phyloP scores from a whole-genome alignment of 2,888 invertebrate species.

The Rhopalosiphum nymphaeae region DNA sequence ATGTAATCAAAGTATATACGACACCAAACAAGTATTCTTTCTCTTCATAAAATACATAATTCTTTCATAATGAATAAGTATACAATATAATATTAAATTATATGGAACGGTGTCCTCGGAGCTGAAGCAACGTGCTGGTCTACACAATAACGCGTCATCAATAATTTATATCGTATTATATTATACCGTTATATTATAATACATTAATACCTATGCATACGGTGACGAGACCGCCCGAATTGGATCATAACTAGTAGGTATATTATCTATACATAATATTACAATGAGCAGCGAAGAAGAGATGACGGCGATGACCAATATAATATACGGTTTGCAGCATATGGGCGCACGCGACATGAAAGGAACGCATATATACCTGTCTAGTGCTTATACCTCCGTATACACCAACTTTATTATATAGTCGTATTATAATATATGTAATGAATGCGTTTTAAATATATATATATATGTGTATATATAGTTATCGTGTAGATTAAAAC shows the following conservation, averaged over 20 bases:
- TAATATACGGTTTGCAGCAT: not conserved
- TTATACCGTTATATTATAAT: not conserved
- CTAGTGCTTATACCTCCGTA: not conserved
- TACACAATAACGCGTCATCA: not conserved
- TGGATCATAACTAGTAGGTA: conserved; percentile 11
- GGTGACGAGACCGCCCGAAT: not conserved
- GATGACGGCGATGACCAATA: not conserved
- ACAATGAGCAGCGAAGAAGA: not conserved
- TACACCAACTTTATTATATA: not conserved
- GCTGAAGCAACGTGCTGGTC: not conserved
- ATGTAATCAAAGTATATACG: not conserved
- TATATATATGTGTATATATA: not conserved
- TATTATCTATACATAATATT: not conserved
- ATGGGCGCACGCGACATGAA: not conserved
- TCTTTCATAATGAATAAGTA: not conserved
- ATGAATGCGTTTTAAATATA: not conserved
- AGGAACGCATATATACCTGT: not conserved
- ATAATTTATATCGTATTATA: not conserved
- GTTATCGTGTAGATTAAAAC: conserved; percentile 26
- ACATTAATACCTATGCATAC: not conserved
- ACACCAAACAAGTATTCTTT: not conserved
- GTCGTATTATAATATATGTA: not conserved
- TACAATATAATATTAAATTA: not conserved
- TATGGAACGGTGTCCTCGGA: not conserved
- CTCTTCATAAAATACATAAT: not conserved